Conservation (phyloP, 2,888 invertebrate species). For the Labia minor region DNA sequence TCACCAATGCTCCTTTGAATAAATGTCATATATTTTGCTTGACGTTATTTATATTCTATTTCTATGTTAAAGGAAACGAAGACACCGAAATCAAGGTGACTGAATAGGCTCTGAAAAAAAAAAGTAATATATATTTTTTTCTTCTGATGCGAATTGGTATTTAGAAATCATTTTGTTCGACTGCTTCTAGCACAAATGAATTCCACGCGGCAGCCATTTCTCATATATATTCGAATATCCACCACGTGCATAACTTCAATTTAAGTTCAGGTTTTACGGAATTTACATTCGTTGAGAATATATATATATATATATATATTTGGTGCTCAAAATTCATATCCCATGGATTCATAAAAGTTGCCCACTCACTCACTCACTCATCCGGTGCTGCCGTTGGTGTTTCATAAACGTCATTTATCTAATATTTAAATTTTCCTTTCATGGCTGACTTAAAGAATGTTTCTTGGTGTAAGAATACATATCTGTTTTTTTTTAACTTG, state of each 20-base stretch:
- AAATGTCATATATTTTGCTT: too few species aligned
- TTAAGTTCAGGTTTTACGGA: too few species aligned
- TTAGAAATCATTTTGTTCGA: conserved; percentile 3
- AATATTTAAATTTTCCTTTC: conserved; percentile 8
- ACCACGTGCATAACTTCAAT: conserved; percentile 1
- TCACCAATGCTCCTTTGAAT: too few species aligned
- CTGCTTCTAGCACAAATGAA: background rate
- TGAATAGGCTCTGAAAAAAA: background rate
- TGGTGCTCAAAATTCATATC: conserved; percentile 7
- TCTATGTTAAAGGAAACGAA: too few species aligned
- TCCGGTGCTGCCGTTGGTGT: background rate
- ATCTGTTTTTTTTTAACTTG: background rate
- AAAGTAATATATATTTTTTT: background rate
- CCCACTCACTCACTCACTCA: background rate
- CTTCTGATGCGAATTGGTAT: background rate
- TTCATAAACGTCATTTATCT: conserved; percentile 13
- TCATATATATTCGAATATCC: background rate
- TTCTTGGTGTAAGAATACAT: background rate
- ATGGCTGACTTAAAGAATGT: conserved; percentile 13
- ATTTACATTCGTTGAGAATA: background rate
- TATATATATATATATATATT: too few species aligned
- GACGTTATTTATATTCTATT: too few species aligned
- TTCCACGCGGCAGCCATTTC: background rate
- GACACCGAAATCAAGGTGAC: too few species aligned
- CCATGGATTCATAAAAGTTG: conserved; percentile 4